These are phyloP conservation scores for Bujurquina vittata DNA, from an alignment of 2,113 vertebrate genomes.

Conservation along the genomic window DNA sequence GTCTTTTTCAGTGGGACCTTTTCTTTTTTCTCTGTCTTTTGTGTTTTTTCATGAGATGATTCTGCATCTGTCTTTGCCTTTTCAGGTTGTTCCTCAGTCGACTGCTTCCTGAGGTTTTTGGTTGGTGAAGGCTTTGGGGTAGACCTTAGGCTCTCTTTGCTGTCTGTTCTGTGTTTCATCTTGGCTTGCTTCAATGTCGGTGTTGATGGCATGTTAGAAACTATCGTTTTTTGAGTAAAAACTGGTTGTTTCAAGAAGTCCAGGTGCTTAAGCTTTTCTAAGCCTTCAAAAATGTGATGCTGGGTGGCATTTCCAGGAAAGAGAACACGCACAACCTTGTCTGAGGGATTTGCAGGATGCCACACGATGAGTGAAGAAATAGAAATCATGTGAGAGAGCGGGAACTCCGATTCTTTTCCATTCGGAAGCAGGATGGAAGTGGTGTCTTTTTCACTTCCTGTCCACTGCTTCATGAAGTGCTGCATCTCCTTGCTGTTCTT, in stretches of 20 bases:
- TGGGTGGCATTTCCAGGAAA: slow-evolving; percentile 96
- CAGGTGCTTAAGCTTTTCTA: slow-evolving; percentile 95
- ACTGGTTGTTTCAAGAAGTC: slow-evolving; percentile 92
- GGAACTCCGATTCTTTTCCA: slow-evolving; percentile 91
- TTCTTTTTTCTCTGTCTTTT: slow-evolving; percentile 91
- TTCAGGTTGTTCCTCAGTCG: slow-evolving; percentile 88
- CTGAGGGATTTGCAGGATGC: slow-evolving; percentile 94
- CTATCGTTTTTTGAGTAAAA: slow-evolving; percentile 90
- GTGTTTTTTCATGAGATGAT: slow-evolving; percentile 81
- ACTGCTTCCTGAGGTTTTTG: slow-evolving; percentile 87
- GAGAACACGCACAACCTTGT: slow-evolving; percentile 94
- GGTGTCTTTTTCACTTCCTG: slow-evolving; percentile 89
- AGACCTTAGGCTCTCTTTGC: slow-evolving; percentile 92
- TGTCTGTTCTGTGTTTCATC: slow-evolving; percentile 90
- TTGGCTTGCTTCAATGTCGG: slow-evolving; percentile 89
- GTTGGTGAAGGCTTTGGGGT: slow-evolving; percentile 83
- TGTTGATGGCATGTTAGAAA: slow-evolving; percentile 79
- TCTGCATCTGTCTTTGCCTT: slow-evolving; percentile 78
- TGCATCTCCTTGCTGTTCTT: slow-evolving; percentile 95
- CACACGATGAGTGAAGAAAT: slow-evolving; percentile 95
- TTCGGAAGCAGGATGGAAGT: slow-evolving; percentile 87
- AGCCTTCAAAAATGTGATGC: slow-evolving; percentile 91
- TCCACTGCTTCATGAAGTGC: slow-evolving; percentile 96
- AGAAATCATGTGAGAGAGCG: slow-evolving; percentile 90
- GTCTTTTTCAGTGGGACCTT: slow-evolving; percentile 85